Base-by-base conservation (phyloP, 1,140 invertebrate species). In the Drosophila burlai region DNA sequence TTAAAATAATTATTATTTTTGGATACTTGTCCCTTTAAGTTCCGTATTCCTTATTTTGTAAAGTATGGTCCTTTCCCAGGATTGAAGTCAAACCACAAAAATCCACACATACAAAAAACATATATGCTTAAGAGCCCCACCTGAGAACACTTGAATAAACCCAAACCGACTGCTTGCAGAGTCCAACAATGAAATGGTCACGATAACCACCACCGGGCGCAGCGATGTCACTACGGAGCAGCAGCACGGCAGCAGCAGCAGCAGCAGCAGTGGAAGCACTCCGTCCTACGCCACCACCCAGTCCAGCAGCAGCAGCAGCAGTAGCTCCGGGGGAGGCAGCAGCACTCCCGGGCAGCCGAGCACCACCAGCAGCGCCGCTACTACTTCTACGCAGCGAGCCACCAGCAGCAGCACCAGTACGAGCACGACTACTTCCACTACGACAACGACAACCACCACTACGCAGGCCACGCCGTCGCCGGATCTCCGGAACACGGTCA, bases 201-300 rank as follows among this genome's bases (percentile, higher is more conserved):
- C 85, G 38, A 72, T 80, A 29, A 85, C 85, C 13, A 92, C 91
- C 5, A 92, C 91, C 6, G 91, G 91, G 47, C 91, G 87, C 79
- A 90, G 75, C 54, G 85, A 90, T 57, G 29, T 85, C 46, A 81
- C 83, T 58, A 92, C 91, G 21, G 87, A 91, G 52, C 89, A 92
- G 57, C 84, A 78, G 24, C 78, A 79, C 5, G 60, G 64, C 60
- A 77, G 73, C 65, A 82, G 61, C 62, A 81, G 54, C 50, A 61
- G 49, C 26, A 61, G 49, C 26, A 31, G 60, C 31, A 75, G 62
- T 26, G 54, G 85, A 46, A 90, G 74, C 69, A 89, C 81, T 42
- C 43, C 75, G n/a, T 65, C 54, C 26, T 90, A 89, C 26, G 50
- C 80, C 54, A 87, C 84, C 31, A 87, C 84, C 3, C 69, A 81